Base-by-base conservation (phyloP, 2,797 vertebrate genomes). In the Arrhamphus sclerolepis region DNA sequence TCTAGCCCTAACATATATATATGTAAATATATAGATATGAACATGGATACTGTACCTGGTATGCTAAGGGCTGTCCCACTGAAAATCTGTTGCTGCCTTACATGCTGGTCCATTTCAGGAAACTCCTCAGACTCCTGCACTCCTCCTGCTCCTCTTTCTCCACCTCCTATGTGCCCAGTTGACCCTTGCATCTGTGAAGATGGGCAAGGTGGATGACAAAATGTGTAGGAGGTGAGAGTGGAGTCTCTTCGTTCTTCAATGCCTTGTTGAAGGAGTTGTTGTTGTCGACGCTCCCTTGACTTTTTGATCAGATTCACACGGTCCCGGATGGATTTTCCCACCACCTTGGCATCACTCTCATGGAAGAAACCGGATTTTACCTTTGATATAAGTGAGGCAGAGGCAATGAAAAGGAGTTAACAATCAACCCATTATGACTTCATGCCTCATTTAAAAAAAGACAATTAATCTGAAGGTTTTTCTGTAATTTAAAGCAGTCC, bases 361-460 rank as follows among this genome's bases (percentile, higher is more conserved):
- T 98, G 95, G 75, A 98, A 98, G 82, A 98, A 98, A 56, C 96
- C 96, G 0, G 96, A 98, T 66, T 95, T 97, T 41, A 98, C 97
- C 97, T 98, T 78, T 58, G 7, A 34, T 31, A 22, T 62, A 18
- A 24, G 4, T 51, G n/a, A 38, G 9, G 28, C 17, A 40, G 24
- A 1, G 43, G 22, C n/a, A 68, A 24, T 57, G 26, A 50, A 0
- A 28, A 41, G 34, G 14, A 62, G 75, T 38, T 31, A 58, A 56
- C 56, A 72, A 73, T 65, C 19, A 73, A 20, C 24, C 46, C 10
- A 51, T 6, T 26, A 19, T 4, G 17, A 28, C 26, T n/a, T 31
- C 9, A 28, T 28, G 7, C 5, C 42, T 44, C 8, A 20, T 44
- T 20, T 20, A 41, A 17, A 41, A 40, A 44, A 44, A 20, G 20